Evolutionary conservation across 2,113 vertebrate species (phyloP), one percentile per base, ranked within the genome.

Genomic region (Rhinichthys klamathensis): DNA sequence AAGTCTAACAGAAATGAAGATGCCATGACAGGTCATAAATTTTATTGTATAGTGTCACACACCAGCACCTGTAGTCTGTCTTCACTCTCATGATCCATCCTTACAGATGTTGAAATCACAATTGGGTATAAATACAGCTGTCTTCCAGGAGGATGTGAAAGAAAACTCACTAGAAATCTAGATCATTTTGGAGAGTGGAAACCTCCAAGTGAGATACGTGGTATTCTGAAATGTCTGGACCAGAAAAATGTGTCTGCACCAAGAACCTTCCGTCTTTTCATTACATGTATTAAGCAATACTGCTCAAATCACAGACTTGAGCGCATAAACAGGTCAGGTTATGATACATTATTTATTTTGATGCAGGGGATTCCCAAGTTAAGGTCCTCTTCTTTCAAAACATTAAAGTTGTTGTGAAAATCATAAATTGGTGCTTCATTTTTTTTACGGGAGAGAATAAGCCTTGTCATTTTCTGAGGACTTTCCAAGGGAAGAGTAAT

Each of bases 401-500:
- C 63, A 51, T 49, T 49, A 23, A 65, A 46, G 23, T 51, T 41
- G 51, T 49, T 81, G 44, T 49, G 25, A 18, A 21, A 27, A 81
- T 67, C 41, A 81, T 27, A 38, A 46, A 65, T 65, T 2, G 18
- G 49, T 54, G 9, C 35, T 51, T 46, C 51, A 72, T 72, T 70
- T 72, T 30, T 54, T 82, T 79, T 41, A 81, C 0, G 30, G 21
- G 41, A 63, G 27, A 54, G 76, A 86, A 56, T 76, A 46, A 69
- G 38, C 87, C 76, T 63, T 61, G 69, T 75, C 54, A 77, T 84
- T 8, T 60, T 65, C 54, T 72, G 41, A 27, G 78, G 65, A 78
- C 44, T 86, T 88, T 84, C 77, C 72, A 72, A 74, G 82, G 44
- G 63, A 72, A 61, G 4, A 13, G 70, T 81, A 84, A 84, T 81